Evolutionary conservation across 2,888 invertebrate species (phyloP).

Genomic region (Idaea aversata): DNA sequence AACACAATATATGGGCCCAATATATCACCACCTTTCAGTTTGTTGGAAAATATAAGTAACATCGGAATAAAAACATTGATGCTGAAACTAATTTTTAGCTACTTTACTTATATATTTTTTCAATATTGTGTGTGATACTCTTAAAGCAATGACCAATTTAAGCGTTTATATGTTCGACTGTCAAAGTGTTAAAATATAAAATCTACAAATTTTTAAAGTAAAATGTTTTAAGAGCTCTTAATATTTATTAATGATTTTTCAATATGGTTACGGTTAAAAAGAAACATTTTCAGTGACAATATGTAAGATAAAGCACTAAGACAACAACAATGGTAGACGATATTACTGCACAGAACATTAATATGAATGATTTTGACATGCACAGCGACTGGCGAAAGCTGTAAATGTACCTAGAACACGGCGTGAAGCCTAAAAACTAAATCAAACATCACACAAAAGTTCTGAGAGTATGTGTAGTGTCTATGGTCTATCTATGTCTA

Average conservation of each 20-base stretch:
- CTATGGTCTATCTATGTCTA: not conserved
- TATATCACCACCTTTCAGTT: too few relatives aligned
- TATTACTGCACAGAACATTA: conserved; percentile 17
- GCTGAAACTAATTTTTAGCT: too few relatives aligned
- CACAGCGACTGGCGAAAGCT: conserved; percentile 27
- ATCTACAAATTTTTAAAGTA: not conserved
- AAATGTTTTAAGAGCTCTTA: not conserved
- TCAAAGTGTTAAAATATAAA: not conserved
- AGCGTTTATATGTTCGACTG: not conserved
- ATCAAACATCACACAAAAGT: not conserved
- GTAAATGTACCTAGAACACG: not conserved
- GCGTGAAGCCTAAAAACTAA: not conserved
- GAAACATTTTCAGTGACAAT: not conserved
- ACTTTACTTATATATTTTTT: too few relatives aligned
- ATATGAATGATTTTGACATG: conserved; percentile 39
- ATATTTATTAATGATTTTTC: not conserved
- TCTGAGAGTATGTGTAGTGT: not conserved
- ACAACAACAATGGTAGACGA: not conserved
- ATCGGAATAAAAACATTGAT: too few relatives aligned
- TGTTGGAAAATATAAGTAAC: too few relatives aligned
- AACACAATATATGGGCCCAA: too few relatives aligned
- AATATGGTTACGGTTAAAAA: not conserved
- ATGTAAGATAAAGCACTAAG: not conserved
- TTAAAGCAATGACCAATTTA: too few relatives aligned
- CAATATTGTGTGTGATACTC: too few relatives aligned